A percentile compares a stretch with the other conserved stretches of the same genome.
Evolutionary conservation across 2,113 vertebrate genomes (phyloP).

Genomic region (Mola mola): DNA sequence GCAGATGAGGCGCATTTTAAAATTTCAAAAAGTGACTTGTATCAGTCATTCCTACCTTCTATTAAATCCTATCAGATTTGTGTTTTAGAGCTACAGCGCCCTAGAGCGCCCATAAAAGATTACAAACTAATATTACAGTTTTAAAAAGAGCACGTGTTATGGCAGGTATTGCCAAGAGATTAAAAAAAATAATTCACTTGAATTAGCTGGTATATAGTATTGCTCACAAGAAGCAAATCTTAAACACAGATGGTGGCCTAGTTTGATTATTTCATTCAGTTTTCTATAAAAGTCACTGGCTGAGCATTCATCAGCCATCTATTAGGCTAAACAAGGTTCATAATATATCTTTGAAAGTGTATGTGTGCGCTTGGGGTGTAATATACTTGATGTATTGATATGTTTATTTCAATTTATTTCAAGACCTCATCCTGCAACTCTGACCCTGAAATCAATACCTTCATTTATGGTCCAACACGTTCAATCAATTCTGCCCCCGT

Average conservation of each 20-base stretch:
- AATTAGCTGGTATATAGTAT: constrained; percentile 25
- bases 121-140: background rate
- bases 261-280: constrained; percentile 45
- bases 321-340: constrained; percentile 75
- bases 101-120: background rate
- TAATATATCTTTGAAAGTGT: constrained; percentile 70
- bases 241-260: constrained; percentile 33
- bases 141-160: background rate
- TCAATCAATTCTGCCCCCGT: constrained; percentile 75
- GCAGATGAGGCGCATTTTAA: constrained; percentile 72
- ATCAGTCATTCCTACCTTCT: constrained; percentile 49
- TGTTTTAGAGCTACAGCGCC: constrained; percentile 12
- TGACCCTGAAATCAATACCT: constrained; percentile 81
- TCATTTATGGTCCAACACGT: constrained; percentile 81
- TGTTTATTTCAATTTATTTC: constrained; percentile 84
- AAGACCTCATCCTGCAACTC: constrained; percentile 76
- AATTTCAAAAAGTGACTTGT: constrained; percentile 54
- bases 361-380: constrained; percentile 65
- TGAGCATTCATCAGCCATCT: constrained; percentile 65
- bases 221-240: constrained; percentile 10
- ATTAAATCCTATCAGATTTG: constrained; percentile 25
- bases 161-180: background rate
- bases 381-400: constrained; percentile 82
- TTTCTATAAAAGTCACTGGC: constrained; percentile 46
- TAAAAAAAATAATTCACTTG: constrained; percentile 17